These are phyloP conservation scores for Cyprichromis sp. DNA, from an alignment of 2,113 vertebrate genomes.

Conservation along the genomic window DNA sequence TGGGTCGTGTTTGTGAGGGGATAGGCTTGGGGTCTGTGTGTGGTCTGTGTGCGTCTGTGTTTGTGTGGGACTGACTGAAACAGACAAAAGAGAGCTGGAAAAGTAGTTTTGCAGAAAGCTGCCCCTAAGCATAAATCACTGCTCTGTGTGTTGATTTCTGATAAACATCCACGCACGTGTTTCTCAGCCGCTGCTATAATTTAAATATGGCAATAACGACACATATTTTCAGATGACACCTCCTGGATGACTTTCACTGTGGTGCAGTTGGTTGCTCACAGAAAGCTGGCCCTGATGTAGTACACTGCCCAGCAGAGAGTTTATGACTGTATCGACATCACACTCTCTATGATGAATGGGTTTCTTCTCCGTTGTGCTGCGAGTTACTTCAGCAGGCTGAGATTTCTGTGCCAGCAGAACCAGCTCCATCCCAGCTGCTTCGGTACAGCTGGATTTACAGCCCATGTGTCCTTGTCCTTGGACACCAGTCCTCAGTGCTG, in stretches of 20 bases:
- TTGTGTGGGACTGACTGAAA: neutral
- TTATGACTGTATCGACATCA: neutral
- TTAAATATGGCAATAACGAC: neutral
- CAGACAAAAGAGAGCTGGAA: neutral
- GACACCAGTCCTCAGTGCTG: neutral
- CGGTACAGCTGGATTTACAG: neutral
- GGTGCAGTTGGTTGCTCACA: neutral
- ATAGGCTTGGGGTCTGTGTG: neutral
- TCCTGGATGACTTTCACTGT: neutral
- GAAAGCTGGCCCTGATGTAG: neutral
- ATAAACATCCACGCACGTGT: neutral
- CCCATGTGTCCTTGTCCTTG: neutral
- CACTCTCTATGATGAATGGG: neutral
- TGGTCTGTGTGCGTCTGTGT: neutral
- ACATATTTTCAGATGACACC: neutral
- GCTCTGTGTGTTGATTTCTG: neutral
- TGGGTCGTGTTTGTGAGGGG: neutral
- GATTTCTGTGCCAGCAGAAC: neutral
- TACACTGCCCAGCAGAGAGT: neutral
- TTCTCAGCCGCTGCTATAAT: neutral
- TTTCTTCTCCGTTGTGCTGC: neutral
- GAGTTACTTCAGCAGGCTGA: neutral
- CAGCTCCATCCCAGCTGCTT: neutral
- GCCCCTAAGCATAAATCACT: neutral
- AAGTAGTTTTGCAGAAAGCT: neutral